phyloP scores from a whole-genome alignment of 2,888 invertebrate genomes.

The Epinotia brunnichana region DNA sequence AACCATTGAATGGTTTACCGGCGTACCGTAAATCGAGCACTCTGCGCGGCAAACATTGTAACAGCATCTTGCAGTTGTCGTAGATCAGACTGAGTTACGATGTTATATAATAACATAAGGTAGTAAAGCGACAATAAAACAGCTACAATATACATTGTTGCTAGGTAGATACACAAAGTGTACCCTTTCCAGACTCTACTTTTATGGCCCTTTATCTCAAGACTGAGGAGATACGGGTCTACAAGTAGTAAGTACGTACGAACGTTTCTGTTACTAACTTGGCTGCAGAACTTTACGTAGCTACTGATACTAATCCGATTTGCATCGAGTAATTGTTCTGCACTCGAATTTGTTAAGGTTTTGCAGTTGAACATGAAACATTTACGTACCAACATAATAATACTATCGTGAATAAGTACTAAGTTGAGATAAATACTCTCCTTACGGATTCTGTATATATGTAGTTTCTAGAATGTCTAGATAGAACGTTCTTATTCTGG shows the following conservation, averaged over 20 bases:
- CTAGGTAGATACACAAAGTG: slow-evolving; percentile 36
- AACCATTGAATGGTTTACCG: slow-evolving; percentile 20
- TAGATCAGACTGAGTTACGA: slow-evolving; percentile 41
- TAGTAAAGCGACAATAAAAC: slow-evolving; percentile 34
- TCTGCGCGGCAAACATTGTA: slow-evolving; percentile 26
- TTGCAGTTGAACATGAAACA: too few relatives aligned
- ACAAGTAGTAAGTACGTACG: slow-evolving; percentile 3
- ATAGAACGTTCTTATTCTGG: too few relatives aligned
- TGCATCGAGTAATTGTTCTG: neutral
- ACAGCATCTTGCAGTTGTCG: slow-evolving; percentile 36
- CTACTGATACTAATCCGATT: neutral
- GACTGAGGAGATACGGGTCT: slow-evolving; percentile 10
- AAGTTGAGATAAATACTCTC: too few relatives aligned
- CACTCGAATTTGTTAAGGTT: neutral
- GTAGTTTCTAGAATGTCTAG: too few relatives aligned
- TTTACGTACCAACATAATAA: too few relatives aligned
- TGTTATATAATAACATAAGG: slow-evolving; percentile 33
- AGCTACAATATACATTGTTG: slow-evolving; percentile 36
- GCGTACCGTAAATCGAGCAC: slow-evolving; percentile 26
- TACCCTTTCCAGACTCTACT: slow-evolving; percentile 26
- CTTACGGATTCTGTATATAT: too few relatives aligned
- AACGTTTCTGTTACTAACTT: slow-evolving; percentile 12
- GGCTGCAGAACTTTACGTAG: slow-evolving; percentile 2
- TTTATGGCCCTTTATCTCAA: slow-evolving; percentile 37
- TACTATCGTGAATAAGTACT: too few relatives aligned